Conservation (phyloP, 2,113 vertebrate genomes). For the Marcusenius ussheri region DNA sequence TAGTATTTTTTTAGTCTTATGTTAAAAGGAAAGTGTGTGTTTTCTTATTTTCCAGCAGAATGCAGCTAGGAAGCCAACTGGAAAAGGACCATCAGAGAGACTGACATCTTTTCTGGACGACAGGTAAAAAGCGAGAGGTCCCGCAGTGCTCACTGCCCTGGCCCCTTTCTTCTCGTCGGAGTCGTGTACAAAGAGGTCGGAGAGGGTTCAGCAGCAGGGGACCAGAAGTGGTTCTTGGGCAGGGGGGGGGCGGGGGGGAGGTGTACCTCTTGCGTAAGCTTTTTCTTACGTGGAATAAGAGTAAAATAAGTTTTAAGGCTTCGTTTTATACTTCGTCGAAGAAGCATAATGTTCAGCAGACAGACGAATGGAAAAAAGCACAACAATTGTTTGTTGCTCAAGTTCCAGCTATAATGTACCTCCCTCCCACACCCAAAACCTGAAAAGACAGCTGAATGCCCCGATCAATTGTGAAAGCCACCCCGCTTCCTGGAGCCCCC, state of each 20-base stretch:
- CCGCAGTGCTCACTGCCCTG: neutral
- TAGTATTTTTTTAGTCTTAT: neutral
- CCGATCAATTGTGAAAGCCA: neutral
- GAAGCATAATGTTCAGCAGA: neutral
- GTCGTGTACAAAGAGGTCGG: neutral
- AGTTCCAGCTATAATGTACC: neutral
- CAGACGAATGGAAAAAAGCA: neutral
- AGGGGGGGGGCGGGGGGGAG: neutral
- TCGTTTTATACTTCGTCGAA: neutral
- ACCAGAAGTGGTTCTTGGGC: neutral
- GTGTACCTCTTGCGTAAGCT: neutral
- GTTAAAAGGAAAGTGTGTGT: neutral
- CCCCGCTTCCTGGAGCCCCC: neutral
- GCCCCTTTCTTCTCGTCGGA: neutral
- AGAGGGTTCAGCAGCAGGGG: neutral
- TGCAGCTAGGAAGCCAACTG: conserved; percentile 47
- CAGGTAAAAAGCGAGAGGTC: conserved; percentile 44
- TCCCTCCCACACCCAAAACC: neutral
- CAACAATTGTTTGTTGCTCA: neutral
- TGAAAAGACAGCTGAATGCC: neutral
- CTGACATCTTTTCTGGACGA: conserved; percentile 46
- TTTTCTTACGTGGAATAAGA: neutral
- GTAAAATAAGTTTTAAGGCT: neutral
- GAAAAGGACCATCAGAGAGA: conserved; percentile 45
- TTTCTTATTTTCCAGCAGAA: conserved; percentile 33